These are phyloP conservation scores for Rhopalosiphum maidis DNA, from an alignment of 1,140 invertebrate genomes.

Conservation along the genomic window DNA sequence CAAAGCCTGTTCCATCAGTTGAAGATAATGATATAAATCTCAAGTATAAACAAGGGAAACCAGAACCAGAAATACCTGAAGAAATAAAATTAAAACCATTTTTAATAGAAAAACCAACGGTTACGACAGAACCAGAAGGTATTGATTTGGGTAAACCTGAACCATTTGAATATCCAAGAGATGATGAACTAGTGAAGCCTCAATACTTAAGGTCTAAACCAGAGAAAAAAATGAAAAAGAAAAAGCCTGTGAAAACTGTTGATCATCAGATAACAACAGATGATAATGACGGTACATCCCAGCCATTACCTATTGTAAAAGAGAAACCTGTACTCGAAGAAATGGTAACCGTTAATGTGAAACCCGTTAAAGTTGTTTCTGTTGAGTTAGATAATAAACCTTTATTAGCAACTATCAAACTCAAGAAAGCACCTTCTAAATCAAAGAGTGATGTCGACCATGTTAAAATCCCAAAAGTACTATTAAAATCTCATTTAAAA, in stretches of 20 bases:
- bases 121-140: conserved; percentile 48
- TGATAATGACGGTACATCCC: conserved; percentile 32
- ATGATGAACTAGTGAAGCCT: conserved; percentile 58
- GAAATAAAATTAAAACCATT: conserved; percentile 60
- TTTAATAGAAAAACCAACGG: conserved; percentile 37
- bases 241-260: not conserved
- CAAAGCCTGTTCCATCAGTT: conserved; percentile 62
- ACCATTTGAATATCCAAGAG: conserved; percentile 57
- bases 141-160: conserved; percentile 58
- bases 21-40: conserved; percentile 63
- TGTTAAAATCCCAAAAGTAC: conserved; percentile 69
- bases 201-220: conserved; percentile 42
- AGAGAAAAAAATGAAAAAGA: conserved; percentile 36
- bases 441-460: conserved; percentile 65
- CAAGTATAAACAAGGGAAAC: conserved; percentile 64
- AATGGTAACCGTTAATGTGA: conserved; percentile 64
- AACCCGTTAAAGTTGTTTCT: conserved; percentile 64
- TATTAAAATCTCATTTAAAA: conserved; percentile 71
- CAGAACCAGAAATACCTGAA: conserved; percentile 61
- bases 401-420: conserved; percentile 70
- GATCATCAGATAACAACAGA: conserved; percentile 60
- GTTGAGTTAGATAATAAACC: conserved; percentile 64
- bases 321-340: conserved; percentile 44
- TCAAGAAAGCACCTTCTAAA: conserved; percentile 68
- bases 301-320: not conserved